A percentile compares a stretch with the other conserved stretches of the same genome.
phyloP scores from a whole-genome alignment of 53 echinoderm and acorn worm genomes.

The Temnopleurus reevesii region DNA sequence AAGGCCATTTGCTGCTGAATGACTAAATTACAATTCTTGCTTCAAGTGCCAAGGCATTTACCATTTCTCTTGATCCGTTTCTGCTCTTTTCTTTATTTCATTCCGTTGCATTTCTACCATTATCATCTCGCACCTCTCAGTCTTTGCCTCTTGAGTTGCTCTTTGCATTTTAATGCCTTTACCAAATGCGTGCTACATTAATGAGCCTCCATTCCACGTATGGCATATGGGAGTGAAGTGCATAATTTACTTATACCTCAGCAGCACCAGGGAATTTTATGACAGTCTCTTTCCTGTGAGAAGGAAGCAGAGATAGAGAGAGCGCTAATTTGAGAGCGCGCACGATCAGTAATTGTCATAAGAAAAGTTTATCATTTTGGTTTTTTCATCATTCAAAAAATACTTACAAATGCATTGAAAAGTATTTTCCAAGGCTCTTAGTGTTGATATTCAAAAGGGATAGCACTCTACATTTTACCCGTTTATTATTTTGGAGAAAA shows the following conservation, averaged over 20 bases:
- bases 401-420: too few relatives aligned
- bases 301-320: not conserved
- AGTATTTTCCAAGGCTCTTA: too few relatives aligned
- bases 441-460: too few relatives aligned
- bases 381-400: too few relatives aligned
- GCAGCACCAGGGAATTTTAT: slow-evolving; percentile 47
- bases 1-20: slow-evolving; percentile 53
- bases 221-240: slow-evolving; percentile 60
- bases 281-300: slow-evolving; percentile 49
- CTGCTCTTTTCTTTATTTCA: not conserved
- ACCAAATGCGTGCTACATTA: slow-evolving; percentile 60
- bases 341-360: too few relatives aligned
- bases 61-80: slow-evolving; percentile 28
- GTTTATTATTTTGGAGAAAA: too few relatives aligned
- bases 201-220: slow-evolving; percentile 58
- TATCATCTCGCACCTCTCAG: slow-evolving; percentile 27
- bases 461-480: too few relatives aligned
- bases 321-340: not conserved
- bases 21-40: slow-evolving; percentile 55
- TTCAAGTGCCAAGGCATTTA: slow-evolving; percentile 51
- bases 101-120: slow-evolving; percentile 35
- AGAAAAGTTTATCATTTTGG: too few relatives aligned
- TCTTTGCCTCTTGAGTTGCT: slow-evolving; percentile 49
- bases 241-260: slow-evolving; percentile 63
- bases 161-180: slow-evolving; percentile 59